phyloP scores from a whole-genome alignment of 2,888 invertebrate genomes.

The Argynnis bischoffii region DNA sequence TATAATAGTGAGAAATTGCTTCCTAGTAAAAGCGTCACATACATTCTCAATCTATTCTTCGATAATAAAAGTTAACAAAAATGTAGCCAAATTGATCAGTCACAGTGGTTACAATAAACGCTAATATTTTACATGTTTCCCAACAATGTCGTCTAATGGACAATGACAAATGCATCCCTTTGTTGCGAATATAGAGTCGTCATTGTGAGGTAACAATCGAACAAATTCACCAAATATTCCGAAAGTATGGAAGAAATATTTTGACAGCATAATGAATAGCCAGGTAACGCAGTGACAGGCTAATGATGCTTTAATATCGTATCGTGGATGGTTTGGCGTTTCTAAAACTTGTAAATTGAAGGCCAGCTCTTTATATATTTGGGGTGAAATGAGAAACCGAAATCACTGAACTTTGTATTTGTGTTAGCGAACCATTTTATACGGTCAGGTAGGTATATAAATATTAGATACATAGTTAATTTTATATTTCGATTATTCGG shows the following conservation, averaged over 20 bases:
- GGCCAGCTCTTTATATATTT: background rate
- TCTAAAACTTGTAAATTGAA: slow-evolving; percentile 14
- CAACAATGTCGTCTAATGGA: slow-evolving; percentile 78
- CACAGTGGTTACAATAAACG: slow-evolving; percentile 41
- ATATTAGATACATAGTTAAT: too few species aligned
- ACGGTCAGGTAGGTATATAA: too few species aligned
- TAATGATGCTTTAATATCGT: slow-evolving; percentile 69
- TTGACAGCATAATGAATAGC: slow-evolving; percentile 78
- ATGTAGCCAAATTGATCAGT: slow-evolving; percentile 39
- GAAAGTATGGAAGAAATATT: slow-evolving; percentile 73
- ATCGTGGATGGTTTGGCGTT: slow-evolving; percentile 33
- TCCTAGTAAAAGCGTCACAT: background rate
- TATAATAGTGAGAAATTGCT: background rate
- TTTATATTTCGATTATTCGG: too few species aligned
- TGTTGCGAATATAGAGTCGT: slow-evolving; percentile 76
- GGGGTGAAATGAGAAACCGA: background rate
- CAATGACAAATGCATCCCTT: slow-evolving; percentile 79
- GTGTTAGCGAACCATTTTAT: too few species aligned
- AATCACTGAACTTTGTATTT: too few species aligned
- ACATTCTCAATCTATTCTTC: background rate
- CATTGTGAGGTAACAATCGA: slow-evolving; percentile 63
- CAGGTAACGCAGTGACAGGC: slow-evolving; percentile 64
- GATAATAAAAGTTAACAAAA: slow-evolving; percentile 12
- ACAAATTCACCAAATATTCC: slow-evolving; percentile 70
- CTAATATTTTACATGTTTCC: slow-evolving; percentile 65